These are phyloP conservation scores for Pristionchus pacificus DNA, from an alignment of 1,140 invertebrate genomes.

Conservation along the genomic window DNA sequence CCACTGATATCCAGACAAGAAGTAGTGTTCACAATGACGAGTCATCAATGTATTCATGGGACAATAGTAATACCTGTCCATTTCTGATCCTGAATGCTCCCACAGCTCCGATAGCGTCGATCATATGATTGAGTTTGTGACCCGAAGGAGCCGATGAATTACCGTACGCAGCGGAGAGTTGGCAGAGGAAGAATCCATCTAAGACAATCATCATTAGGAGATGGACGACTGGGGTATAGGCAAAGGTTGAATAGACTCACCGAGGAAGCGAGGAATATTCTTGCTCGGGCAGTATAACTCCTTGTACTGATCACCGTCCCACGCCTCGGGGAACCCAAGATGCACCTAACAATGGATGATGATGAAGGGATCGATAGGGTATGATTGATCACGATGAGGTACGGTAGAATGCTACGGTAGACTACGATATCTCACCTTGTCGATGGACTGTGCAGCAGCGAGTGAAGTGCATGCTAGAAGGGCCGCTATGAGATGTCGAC, in stretches of 20 bases:
- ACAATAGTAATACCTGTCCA: constrained; percentile 41
- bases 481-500: too few species aligned
- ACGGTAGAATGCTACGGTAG: too few species aligned
- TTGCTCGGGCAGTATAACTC: constrained; percentile 54
- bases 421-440: not conserved
- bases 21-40: too few species aligned
- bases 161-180: constrained; percentile 54
- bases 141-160: constrained; percentile 47
- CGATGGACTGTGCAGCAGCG: not conserved
- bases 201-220: constrained; percentile 7
- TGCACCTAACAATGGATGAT: constrained; percentile 40
- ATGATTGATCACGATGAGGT: too few species aligned
- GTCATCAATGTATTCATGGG: too few species aligned
- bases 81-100: constrained; percentile 54
- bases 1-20: too few species aligned
- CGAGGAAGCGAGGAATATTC: constrained; percentile 54
- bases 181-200: constrained; percentile 57
- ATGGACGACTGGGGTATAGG: too few species aligned
- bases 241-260: constrained; percentile 34
- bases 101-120: constrained; percentile 55
- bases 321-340: constrained; percentile 53
- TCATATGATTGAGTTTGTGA: constrained; percentile 52
- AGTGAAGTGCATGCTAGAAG: too few species aligned
- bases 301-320: constrained; percentile 55
- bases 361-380: too few species aligned